Conservation (phyloP, 1,140 invertebrate species). For the Prorops nasuta region DNA sequence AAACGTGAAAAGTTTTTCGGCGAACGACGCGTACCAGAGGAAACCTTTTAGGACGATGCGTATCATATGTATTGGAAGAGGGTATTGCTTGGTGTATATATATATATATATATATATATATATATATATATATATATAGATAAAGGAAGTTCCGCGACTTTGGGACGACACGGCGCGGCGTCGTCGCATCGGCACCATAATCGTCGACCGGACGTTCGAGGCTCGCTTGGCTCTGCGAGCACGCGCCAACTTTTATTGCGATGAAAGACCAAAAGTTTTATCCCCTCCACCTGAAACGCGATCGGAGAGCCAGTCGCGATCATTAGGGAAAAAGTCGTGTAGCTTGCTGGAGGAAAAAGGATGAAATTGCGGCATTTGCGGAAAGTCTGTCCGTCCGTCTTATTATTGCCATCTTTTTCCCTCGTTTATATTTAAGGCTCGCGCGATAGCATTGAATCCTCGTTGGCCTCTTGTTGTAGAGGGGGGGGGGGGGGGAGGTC, state of each 20-base stretch:
- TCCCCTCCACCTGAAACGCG: slow-evolving; percentile 14
- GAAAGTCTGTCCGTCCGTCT: slow-evolving; percentile 16
- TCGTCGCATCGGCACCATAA: too few relatives aligned
- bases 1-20: slow-evolving; percentile 34
- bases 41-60: too few relatives aligned
- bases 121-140: too few relatives aligned
- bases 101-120: too few relatives aligned
- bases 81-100: too few relatives aligned
- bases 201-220: slow-evolving; percentile 44
- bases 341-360: slow-evolving; percentile 33
- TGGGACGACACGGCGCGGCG: slow-evolving; percentile 25
- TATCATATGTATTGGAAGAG: too few relatives aligned
- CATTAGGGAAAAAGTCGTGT: slow-evolving; percentile 34
- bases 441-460: slow-evolving; percentile 19
- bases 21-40: slow-evolving; percentile 1
- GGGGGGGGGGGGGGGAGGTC: slow-evolving; percentile 4
- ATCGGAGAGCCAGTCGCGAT: slow-evolving; percentile 26
- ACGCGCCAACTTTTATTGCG: slow-evolving; percentile 51
- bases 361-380: slow-evolving; percentile 49
- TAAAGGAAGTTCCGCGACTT: too few relatives aligned
- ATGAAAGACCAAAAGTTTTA: slow-evolving; percentile 50
- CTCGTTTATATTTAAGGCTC: slow-evolving; percentile 8
- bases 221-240: too few relatives aligned
- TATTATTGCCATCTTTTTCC: slow-evolving; percentile 10
- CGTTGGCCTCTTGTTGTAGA: slow-evolving; percentile 1